Evolutionary conservation across 2,888 invertebrate genomes (phyloP).

Genomic region (Caenorhabditis sp.): DNA sequence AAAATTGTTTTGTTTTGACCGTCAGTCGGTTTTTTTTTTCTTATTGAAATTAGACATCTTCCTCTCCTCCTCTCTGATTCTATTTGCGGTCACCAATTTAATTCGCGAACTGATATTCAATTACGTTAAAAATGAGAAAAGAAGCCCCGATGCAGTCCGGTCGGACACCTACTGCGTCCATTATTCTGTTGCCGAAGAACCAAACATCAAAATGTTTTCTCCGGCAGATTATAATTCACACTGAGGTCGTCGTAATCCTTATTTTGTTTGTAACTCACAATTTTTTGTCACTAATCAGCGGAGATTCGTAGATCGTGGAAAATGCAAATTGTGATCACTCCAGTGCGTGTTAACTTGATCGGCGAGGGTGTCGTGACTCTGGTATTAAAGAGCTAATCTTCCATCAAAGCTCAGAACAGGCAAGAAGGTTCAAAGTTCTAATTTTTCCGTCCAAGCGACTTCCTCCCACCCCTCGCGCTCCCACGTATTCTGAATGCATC

Average conservation of each 20-base stretch:
- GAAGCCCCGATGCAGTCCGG: neutral
- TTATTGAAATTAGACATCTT: slow-evolving; percentile 7
- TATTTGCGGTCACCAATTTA: slow-evolving; percentile 5
- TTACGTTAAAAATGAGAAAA: neutral
- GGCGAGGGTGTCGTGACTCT: no score
- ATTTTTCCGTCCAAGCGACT: no score
- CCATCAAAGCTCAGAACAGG: no score
- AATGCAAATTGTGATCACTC: neutral
- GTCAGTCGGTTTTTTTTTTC: neutral
- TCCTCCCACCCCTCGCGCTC: no score
- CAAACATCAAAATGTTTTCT: slow-evolving; percentile 14
- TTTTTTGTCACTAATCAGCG: neutral
- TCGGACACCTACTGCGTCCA: no score
- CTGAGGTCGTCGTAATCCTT: slow-evolving; percentile 10
- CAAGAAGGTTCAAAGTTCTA: no score
- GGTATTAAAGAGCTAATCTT: no score
- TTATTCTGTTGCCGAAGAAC: slow-evolving; percentile 3
- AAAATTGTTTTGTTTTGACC: slow-evolving; percentile 38
- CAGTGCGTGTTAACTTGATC: neutral
- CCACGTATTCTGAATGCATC: no score
- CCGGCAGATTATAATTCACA: slow-evolving; percentile 6
- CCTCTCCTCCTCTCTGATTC: neutral
- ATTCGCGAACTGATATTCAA: neutral
- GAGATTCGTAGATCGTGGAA: no score
- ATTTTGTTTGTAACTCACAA: neutral